Percentiles rank a stretch among this genome's conserved stretches.
Conservation (phyloP, 2,113 vertebrate species). For the Aspiorhynchus laticeps region DNA sequence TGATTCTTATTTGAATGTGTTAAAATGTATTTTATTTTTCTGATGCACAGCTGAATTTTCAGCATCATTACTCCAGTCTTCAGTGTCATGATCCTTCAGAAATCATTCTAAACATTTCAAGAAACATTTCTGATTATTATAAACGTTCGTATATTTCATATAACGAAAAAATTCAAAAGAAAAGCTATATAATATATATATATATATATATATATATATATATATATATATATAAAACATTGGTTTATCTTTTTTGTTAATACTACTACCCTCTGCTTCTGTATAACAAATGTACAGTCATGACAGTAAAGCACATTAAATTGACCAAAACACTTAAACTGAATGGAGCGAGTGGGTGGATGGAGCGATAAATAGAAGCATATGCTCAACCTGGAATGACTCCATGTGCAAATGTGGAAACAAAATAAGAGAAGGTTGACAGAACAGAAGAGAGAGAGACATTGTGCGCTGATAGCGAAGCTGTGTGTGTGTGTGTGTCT, state of each 20-base stretch:
- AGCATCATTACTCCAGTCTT: background rate
- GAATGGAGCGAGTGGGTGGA: background rate
- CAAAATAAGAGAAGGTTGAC: background rate
- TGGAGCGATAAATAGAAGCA: background rate
- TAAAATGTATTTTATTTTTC: background rate
- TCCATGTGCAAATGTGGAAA: background rate
- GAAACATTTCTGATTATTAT: background rate
- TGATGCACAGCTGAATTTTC: background rate
- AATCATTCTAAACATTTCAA: background rate
- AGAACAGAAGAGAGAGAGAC: background rate
- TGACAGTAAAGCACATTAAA: background rate
- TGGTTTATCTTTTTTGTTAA: no score
- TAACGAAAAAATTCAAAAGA: no score
- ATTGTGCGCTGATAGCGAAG: background rate
- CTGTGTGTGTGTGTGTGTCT: conserved; percentile 8
- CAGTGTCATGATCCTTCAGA: background rate
- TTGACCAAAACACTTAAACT: background rate
- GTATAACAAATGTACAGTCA: background rate
- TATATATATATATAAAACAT: no score
- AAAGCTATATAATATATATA: no score
- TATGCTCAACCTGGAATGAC: background rate
- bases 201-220: no score
- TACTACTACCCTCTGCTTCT: background rate
- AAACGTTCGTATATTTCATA: background rate
- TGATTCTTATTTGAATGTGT: background rate